Evolutionary conservation across 2,888 invertebrate genomes (phyloP).

Genomic region (Anarsia innoxiella): DNA sequence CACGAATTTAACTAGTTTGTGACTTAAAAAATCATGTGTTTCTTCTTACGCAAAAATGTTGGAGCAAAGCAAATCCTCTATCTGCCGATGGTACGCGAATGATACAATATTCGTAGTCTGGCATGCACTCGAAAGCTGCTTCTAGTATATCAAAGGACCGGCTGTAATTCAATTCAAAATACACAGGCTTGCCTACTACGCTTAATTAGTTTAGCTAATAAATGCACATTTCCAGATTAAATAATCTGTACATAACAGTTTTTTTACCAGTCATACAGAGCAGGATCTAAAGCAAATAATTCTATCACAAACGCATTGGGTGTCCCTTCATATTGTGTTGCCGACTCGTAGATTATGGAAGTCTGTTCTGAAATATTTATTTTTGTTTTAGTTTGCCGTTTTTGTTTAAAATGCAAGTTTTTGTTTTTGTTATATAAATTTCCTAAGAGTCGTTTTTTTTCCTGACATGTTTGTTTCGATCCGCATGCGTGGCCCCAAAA

Average conservation of each 20-base stretch:
- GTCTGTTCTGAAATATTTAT: too few species aligned
- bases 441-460: too few species aligned
- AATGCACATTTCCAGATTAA: too few species aligned
- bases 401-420: too few species aligned
- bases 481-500: too few species aligned
- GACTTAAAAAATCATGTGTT: background rate
- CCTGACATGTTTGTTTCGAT: too few species aligned
- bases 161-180: too few species aligned
- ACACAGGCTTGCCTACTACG: slow-evolving; percentile 46
- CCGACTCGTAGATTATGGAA: too few species aligned
- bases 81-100: slow-evolving; percentile 69
- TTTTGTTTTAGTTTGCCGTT: too few species aligned
- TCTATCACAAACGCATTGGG: slow-evolving; percentile 79
- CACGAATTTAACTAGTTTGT: background rate
- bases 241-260: background rate
- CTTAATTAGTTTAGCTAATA: background rate
- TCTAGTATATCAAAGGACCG: slow-evolving; percentile 77
- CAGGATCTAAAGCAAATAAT: slow-evolving; percentile 68
- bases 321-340: slow-evolving; percentile 44
- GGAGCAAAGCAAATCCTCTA: slow-evolving; percentile 58
- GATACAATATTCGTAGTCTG: slow-evolving; percentile 78
- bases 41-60: slow-evolving; percentile 64
- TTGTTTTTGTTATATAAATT: too few species aligned
- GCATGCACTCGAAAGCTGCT: slow-evolving; percentile 80
- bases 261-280: slow-evolving; percentile 63